Conservation (phyloP, 2,797 vertebrate genomes). For the Myripristis murdjan region DNA sequence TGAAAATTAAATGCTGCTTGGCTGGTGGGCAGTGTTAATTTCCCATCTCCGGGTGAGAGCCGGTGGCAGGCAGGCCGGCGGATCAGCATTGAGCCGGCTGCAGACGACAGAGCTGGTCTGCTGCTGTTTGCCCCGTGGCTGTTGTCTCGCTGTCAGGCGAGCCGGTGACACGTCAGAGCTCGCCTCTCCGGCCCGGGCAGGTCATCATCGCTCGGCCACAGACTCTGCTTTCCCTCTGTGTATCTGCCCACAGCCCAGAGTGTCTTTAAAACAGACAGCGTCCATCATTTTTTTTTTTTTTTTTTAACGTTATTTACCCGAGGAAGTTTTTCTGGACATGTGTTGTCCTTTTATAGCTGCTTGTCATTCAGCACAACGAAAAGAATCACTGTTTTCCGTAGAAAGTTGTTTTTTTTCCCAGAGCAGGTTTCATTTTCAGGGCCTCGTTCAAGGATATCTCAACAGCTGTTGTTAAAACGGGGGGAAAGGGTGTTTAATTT, state of each 20-base stretch:
- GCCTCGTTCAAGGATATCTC: not conserved
- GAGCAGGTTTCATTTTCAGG: not conserved
- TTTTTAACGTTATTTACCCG: too few species aligned
- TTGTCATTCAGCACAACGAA: not conserved
- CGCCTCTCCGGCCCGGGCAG: conserved; percentile 53
- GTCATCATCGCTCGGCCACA: conserved; percentile 47
- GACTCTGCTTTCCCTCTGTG: conserved; percentile 21
- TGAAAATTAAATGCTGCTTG: conserved; percentile 53
- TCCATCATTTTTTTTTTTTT: not conserved
- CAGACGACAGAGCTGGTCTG: conserved; percentile 52
- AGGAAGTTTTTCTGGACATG: too few species aligned
- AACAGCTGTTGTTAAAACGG: too few species aligned
- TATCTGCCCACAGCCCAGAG: not conserved
- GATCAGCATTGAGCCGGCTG: conserved; percentile 72
- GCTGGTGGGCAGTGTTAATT: conserved; percentile 54
- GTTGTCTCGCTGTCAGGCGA: conserved; percentile 75
- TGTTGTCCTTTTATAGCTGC: too few species aligned
- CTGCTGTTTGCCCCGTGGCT: conserved; percentile 73
- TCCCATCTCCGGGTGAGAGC: conserved; percentile 46
- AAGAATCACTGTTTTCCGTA: too few species aligned
- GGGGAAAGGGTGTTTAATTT: too few species aligned
- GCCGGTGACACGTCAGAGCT: conserved; percentile 62
- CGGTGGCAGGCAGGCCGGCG: conserved; percentile 41
- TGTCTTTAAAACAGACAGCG: not conserved
- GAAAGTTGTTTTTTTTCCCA: too few species aligned